A percentile compares a stretch with the other conserved stretches of the same genome.
Evolutionary conservation across 2,888 invertebrate genomes (phyloP).

Genomic region (Tenthredo notha): DNA sequence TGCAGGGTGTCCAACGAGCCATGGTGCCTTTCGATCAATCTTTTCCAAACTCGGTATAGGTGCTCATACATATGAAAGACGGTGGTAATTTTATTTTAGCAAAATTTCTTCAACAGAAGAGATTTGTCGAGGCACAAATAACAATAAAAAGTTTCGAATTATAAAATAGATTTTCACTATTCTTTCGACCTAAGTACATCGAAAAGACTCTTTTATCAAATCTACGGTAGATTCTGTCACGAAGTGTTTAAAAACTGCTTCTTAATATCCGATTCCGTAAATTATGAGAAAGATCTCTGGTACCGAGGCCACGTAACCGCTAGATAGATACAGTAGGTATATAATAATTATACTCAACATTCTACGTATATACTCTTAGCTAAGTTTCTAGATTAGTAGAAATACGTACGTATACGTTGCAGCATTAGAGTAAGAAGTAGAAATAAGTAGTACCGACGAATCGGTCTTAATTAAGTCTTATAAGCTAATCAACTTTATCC

Average conservation of each 20-base stretch:
- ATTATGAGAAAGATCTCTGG: slow-evolving; percentile 4
- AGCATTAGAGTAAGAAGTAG: not conserved
- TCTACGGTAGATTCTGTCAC: not conserved
- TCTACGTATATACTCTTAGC: not conserved
- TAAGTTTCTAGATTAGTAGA: not conserved
- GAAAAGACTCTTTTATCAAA: not conserved
- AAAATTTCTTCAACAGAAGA: too few species aligned
- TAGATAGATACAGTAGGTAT: not conserved
- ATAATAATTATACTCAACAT: not conserved
- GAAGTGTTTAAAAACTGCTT: not conserved
- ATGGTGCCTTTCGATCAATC: not conserved
- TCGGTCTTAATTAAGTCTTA: slow-evolving; percentile 31
- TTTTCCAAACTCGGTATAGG: slow-evolving; percentile 13
- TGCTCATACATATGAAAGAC: too few species aligned
- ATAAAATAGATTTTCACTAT: not conserved
- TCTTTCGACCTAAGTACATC: not conserved
- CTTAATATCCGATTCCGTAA: not conserved
- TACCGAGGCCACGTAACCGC: not conserved
- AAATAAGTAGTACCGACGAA: not conserved
- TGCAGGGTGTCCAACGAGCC: slow-evolving; percentile 29
- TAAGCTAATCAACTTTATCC: slow-evolving; percentile 41
- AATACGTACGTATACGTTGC: not conserved
- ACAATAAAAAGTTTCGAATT: too few species aligned
- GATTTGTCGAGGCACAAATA: too few species aligned
- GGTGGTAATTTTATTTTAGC: too few species aligned